Evolutionary conservation across 2,888 invertebrate species (phyloP).

Genomic region (Subacronicta megacephala): DNA sequence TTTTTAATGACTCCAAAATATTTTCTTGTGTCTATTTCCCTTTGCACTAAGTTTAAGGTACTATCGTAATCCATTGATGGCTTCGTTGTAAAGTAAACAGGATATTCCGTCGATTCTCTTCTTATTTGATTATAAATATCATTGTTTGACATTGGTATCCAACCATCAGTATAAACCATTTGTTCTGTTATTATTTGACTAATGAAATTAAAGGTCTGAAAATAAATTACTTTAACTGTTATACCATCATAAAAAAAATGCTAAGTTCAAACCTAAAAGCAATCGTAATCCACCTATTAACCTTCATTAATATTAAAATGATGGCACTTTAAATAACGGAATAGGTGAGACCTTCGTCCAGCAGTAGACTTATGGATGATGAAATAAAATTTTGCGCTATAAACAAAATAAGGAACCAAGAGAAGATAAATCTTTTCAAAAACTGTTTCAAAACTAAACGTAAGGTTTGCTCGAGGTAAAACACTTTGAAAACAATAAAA

Average conservation of each 20-base stretch:
- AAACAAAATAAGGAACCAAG: conserved; percentile 4
- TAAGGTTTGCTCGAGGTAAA: conserved; percentile 21
- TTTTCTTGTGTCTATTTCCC: not conserved
- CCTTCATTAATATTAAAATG: no score
- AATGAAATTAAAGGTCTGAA: conserved; percentile 28
- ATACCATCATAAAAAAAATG: no score
- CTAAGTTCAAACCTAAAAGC: no score
- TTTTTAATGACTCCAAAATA: conserved; percentile 4
- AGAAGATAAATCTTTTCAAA: not conserved
- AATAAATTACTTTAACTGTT: not conserved
- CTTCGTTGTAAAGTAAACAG: conserved; percentile 9
- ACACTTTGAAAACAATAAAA: conserved; percentile 47
- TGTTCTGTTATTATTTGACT: conserved; percentile 21
- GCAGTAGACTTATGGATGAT: no score
- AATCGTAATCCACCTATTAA: no score
- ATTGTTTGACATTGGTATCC: conserved; percentile 59
- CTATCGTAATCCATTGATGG: not conserved
- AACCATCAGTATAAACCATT: conserved; percentile 43
- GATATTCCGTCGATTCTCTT: conserved; percentile 21
- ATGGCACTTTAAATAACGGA: no score
- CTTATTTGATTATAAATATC: conserved; percentile 47
- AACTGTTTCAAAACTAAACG: conserved; percentile 14
- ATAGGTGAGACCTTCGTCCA: no score
- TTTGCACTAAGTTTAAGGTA: conserved; percentile 5
- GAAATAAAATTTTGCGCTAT: no score